A percentile compares a stretch with the other conserved stretches of the same genome.
Evolutionary conservation across 2,888 invertebrate genomes (phyloP).

Genomic region (Saturnia pavonia): DNA sequence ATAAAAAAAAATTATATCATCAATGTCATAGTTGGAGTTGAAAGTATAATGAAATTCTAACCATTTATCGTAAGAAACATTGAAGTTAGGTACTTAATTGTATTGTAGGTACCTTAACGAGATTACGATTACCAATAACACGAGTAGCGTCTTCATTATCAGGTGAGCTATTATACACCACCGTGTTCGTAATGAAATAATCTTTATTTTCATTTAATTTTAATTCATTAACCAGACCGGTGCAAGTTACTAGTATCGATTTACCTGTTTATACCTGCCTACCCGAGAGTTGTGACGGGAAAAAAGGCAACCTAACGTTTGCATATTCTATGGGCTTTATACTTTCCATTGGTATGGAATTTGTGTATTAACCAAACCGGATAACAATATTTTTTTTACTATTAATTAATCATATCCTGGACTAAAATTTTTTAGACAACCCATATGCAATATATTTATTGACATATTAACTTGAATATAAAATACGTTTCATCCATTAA

Average conservation of each 20-base stretch:
- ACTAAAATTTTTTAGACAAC: neutral
- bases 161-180: neutral
- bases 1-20: slow-evolving; percentile 30
- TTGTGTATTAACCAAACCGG: too few species aligned
- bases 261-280: too few species aligned
- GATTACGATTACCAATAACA: neutral
- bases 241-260: neutral
- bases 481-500: neutral
- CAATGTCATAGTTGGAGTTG: slow-evolving; percentile 26
- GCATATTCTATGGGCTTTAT: too few species aligned
- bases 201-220: too few species aligned
- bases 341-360: too few species aligned
- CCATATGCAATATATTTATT: neutral
- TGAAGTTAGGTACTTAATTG: slow-evolving; percentile 27
- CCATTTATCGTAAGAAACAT: slow-evolving; percentile 25
- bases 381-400: neutral
- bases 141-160: neutral
- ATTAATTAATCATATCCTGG: neutral
- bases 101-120: slow-evolving; percentile 23
- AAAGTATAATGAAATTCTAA: slow-evolving; percentile 31
- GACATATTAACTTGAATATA: neutral
- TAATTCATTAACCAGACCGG: neutral
- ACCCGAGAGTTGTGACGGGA: too few species aligned
- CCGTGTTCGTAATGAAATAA: too few species aligned
- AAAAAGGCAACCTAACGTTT: too few species aligned